phyloP scores from a whole-genome alignment of 2,888 invertebrate species.

The Temnothorax rugatulus region DNA sequence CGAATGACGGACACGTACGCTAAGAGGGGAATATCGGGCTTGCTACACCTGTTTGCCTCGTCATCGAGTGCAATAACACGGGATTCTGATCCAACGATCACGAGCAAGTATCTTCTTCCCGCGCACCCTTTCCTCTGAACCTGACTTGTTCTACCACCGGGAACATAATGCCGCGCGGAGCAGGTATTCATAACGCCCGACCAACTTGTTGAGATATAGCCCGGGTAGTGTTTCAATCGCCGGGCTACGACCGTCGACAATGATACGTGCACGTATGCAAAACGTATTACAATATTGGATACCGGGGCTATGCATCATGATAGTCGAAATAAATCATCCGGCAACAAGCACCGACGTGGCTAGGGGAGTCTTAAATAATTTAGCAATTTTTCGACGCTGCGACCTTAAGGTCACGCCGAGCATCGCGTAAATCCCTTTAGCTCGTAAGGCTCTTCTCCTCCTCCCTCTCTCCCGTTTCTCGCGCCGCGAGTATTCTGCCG shows the following conservation, averaged over 20 bases:
- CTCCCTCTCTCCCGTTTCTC: constrained; percentile 39
- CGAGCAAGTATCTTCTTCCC: constrained; percentile 65
- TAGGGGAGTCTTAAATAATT: constrained; percentile 75
- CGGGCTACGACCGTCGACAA: constrained; percentile 79
- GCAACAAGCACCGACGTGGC: constrained; percentile 82
- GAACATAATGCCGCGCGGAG: constrained; percentile 83
- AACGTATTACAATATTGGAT: constrained; percentile 85
- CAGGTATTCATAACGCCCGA: constrained; percentile 84
- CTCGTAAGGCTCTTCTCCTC: constrained; percentile 49
- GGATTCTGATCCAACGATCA: constrained; percentile 82
- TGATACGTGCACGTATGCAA: constrained; percentile 81
- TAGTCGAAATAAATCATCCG: constrained; percentile 85
- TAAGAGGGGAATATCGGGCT: constrained; percentile 67
- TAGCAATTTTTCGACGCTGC: constrained; percentile 74
- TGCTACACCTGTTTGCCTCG: constrained; percentile 76
- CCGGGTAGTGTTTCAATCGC: constrained; percentile 86
- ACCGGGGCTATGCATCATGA: constrained; percentile 84
- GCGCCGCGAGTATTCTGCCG: constrained; percentile 58
- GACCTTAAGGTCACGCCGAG: constrained; percentile 77
- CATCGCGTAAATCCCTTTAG: constrained; percentile 76
- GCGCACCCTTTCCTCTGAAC: constrained; percentile 42
- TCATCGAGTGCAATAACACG: constrained; percentile 82
- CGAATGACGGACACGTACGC: constrained; percentile 62
- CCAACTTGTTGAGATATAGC: constrained; percentile 85
- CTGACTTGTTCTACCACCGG: constrained; percentile 59